Evolutionary conservation across 2,888 invertebrate species (phyloP), one percentile per base, ranked within the genome.

Genomic region (Idaea dimidiata): DNA sequence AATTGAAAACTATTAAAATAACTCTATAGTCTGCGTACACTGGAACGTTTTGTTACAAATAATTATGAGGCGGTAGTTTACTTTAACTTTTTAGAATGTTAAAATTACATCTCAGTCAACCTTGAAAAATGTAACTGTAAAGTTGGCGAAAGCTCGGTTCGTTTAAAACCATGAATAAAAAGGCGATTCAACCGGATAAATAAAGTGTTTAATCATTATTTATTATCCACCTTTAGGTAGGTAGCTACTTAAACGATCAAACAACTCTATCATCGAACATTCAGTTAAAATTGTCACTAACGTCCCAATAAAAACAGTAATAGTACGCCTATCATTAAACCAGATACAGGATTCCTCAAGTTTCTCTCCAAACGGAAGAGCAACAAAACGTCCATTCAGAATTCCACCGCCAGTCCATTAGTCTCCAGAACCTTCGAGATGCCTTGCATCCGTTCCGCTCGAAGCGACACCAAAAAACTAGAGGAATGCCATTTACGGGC

Each of bases 401-500:
- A 24, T 81, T 80, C 80, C 79, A 67, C 66, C 61, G 73, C 65
- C 71, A 71, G 70, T 78, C 78, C 79, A 85, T 86, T 85, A 82
- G 79, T 79, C 80, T 74, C 80, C 79, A 79, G 76, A 78, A 71
- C 75, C 80, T 63, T 70, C 67, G 72, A 73, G 76, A 81, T 81
- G 76, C 78, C 81, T 67, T 65, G 67, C 74, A 88, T 89, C 87
- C 84, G 89, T 88, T 88, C 85, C 88, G 86, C 82, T 83, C 73
- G 68, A 67, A 72, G 67, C 77, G 69, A 70, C 70, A 81, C 84
- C 85, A 88, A 89, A 89, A 90, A 90, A 89, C 87, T 75, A 58
- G 71, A 75, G 83, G 89, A 89, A 90, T 89, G 89, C 80, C 84
- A 88, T 87, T 88, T 87, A 86, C 86, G 79, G 18, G 14, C 18